Percentiles rank a stretch among this genome's conserved stretches.
These are phyloP conservation scores for Caenorhabditis imperialis DNA, from an alignment of 2,888 invertebrate genomes.

Conservation along the genomic window DNA sequence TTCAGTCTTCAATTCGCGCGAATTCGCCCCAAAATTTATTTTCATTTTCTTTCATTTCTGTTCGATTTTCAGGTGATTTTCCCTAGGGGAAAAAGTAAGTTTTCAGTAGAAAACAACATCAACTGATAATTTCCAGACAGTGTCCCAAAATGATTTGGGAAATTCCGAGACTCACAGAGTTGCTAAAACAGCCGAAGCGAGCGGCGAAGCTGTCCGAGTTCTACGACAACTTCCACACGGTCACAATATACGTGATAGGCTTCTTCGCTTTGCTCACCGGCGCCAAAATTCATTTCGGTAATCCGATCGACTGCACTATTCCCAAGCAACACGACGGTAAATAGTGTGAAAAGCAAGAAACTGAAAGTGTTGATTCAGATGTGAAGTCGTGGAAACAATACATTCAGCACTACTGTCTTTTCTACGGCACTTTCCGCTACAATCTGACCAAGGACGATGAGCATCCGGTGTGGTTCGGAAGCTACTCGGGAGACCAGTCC, in stretches of 20 bases:
- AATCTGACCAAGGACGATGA: slow-evolving; percentile 7
- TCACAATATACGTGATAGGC: slow-evolving; percentile 39
- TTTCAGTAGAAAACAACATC: too few relatives aligned
- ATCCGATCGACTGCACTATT: slow-evolving; percentile 59
- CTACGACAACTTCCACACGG: slow-evolving; percentile 49
- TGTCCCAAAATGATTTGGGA: slow-evolving; percentile 40
- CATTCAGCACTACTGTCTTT: slow-evolving; percentile 50
- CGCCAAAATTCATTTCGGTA: slow-evolving; percentile 57
- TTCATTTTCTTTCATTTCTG: background rate
- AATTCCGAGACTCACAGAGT: slow-evolving; percentile 49
- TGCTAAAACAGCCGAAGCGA: slow-evolving; percentile 32
- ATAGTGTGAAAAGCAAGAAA: too few relatives aligned
- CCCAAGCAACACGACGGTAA: slow-evolving; percentile 48
- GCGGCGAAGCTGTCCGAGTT: slow-evolving; percentile 51
- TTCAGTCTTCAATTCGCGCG: background rate
- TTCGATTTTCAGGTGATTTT: background rate
- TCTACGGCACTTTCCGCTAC: slow-evolving; percentile 55
- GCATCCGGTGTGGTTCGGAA: too few relatives aligned
- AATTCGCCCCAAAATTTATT: background rate
- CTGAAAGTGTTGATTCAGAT: slow-evolving; percentile 30
- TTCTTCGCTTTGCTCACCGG: slow-evolving; percentile 50
- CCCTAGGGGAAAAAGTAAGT: too few relatives aligned
- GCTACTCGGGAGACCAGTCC: slow-evolving; percentile 18
- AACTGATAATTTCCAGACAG: slow-evolving; percentile 10
- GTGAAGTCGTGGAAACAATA: slow-evolving; percentile 50